A percentile compares a stretch with the other conserved stretches of the same genome.
phyloP scores from a whole-genome alignment of 2,797 vertebrate species.

The Antrozous pallidus region DNA sequence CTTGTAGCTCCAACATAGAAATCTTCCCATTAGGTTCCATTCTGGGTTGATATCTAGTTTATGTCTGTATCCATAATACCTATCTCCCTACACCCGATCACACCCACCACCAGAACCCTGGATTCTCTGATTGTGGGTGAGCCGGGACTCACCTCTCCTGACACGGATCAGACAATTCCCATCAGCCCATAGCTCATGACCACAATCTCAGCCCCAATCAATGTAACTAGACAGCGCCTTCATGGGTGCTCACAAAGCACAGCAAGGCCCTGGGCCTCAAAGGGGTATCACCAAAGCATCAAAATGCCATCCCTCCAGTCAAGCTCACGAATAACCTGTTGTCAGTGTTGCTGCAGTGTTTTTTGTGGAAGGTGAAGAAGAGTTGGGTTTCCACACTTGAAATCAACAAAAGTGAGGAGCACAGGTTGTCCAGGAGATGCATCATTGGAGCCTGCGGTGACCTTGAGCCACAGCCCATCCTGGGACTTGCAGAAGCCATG shows the following conservation, averaged over 20 bases:
- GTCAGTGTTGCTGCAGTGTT: fast-evolving
- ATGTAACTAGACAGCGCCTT: neutral
- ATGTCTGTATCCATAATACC: neutral
- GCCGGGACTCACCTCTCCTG: neutral
- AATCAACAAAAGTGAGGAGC: neutral
- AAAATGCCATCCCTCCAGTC: neutral
- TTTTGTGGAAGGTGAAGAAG: neutral
- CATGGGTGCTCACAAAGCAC: neutral
- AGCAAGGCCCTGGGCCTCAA: neutral
- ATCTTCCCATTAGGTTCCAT: neutral
- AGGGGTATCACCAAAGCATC: neutral
- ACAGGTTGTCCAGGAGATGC: no score
- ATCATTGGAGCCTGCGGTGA: neutral
- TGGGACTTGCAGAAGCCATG: neutral
- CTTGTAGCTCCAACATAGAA: neutral
- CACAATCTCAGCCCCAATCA: neutral
- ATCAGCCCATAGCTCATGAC: neutral
- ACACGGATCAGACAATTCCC: neutral
- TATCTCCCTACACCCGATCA: no score
- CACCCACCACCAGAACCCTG: no score
- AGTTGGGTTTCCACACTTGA: neutral
- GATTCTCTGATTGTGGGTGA: neutral
- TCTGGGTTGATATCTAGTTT: neutral
- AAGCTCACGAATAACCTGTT: neutral
- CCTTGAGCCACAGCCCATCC: neutral